Conservation (phyloP, 2,797 vertebrate species). For the Arctocebus calabarensis region DNA sequence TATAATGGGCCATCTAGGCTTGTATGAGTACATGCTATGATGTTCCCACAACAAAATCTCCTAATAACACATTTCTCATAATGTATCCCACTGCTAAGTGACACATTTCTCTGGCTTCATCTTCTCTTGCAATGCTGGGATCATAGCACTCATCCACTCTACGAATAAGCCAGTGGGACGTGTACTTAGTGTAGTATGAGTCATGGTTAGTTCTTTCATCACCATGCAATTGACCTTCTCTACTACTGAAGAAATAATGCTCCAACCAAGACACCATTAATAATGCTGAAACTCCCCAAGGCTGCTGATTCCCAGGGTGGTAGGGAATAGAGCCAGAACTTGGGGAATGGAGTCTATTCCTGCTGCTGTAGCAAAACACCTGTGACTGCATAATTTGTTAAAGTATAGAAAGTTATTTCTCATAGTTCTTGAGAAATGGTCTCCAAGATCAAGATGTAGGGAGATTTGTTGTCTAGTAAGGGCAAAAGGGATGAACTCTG, state of each 20-base stretch:
- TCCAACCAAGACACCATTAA: neutral
- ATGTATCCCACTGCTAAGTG: neutral
- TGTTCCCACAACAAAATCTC: neutral
- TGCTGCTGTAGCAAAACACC: neutral
- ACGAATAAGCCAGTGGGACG: neutral
- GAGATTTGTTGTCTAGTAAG: neutral
- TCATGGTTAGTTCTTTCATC: neutral
- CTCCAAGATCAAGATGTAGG: neutral
- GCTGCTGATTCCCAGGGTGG: neutral
- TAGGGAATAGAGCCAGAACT: neutral
- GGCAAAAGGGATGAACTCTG: neutral
- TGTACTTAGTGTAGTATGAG: neutral
- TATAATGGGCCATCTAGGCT: neutral
- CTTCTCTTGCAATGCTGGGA: neutral
- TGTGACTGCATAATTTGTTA: neutral
- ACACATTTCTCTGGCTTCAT: neutral
- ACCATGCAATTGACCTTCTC: neutral
- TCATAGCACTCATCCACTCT: neutral
- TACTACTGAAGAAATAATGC: neutral
- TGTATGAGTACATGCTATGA: neutral
- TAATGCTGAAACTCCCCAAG: neutral
- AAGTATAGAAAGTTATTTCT: neutral
- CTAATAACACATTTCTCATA: neutral
- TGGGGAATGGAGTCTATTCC: neutral
- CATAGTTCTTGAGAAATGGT: neutral